Conservation (phyloP, 1,140 invertebrate species). For the Caenorhabditis briggsae region DNA sequence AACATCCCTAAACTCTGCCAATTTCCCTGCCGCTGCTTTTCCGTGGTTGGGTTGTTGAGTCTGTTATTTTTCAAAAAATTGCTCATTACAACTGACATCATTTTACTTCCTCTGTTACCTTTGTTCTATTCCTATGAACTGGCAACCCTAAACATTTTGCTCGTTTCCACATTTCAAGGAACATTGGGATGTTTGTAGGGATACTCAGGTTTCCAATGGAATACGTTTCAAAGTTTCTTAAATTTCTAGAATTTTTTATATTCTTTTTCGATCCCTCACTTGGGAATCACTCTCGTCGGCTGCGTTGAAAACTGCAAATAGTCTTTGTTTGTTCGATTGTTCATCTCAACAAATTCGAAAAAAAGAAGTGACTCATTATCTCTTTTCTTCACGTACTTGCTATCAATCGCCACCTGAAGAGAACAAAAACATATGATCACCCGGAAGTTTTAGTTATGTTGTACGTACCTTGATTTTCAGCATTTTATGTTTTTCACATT, state of each 20-base stretch:
- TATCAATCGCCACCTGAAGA: constrained; percentile 19
- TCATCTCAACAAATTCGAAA: constrained; percentile 13
- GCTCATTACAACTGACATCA: constrained; percentile 47
- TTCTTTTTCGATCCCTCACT: background rate
- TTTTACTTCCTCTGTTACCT: background rate
- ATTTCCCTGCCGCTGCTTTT: constrained; percentile 20
- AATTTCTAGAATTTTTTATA: too few species aligned
- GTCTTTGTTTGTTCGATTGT: constrained; percentile 18
- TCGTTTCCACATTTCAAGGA: constrained; percentile 23
- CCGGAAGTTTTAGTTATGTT: background rate
- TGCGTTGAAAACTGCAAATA: constrained; percentile 19
- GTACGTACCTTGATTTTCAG: constrained; percentile 23
- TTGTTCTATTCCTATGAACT: background rate
- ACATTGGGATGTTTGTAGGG: constrained; percentile 8
- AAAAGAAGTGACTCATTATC: background rate
- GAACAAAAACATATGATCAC: background rate
- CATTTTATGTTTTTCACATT: background rate
- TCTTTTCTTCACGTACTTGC: background rate
- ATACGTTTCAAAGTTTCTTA: constrained; percentile 29
- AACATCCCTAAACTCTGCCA: background rate
- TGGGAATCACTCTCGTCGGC: background rate
- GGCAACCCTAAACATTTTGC: background rate
- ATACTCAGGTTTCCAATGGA: background rate
- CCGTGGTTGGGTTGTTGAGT: constrained; percentile 5
- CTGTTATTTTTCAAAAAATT: background rate